phyloP scores from a whole-genome alignment of 1,140 invertebrate genomes.

The Drosophila erecta region DNA sequence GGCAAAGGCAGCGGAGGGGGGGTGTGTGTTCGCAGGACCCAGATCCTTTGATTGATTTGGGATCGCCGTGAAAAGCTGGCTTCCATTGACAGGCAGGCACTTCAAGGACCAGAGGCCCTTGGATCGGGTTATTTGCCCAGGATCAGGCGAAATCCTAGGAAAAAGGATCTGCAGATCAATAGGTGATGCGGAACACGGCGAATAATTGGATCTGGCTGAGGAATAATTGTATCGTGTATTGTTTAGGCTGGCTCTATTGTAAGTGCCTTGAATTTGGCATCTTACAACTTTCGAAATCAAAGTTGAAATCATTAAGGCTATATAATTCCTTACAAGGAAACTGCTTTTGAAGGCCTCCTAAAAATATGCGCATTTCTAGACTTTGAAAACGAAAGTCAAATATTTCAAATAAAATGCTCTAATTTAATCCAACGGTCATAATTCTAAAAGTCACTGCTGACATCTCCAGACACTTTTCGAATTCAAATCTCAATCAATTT shows the following conservation, averaged over 20 bases:
- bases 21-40: slow-evolving; percentile 6
- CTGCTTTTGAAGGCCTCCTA: too few species aligned
- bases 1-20: neutral
- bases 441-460: neutral
- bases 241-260: neutral
- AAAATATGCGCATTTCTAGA: too few species aligned
- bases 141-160: slow-evolving; percentile 3
- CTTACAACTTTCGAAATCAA: too few species aligned
- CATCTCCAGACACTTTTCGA: too few species aligned
- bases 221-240: slow-evolving; percentile 4
- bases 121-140: slow-evolving; percentile 17
- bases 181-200: slow-evolving; percentile 20
- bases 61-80: slow-evolving; percentile 32
- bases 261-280: neutral
- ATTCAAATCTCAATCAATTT: slow-evolving; percentile 8
- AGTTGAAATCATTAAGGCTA: too few species aligned
- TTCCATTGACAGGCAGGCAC: slow-evolving; percentile 34
- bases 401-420: too few species aligned
- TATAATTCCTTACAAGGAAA: too few species aligned
- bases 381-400: too few species aligned
- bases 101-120: slow-evolving; percentile 13
- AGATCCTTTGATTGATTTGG: slow-evolving; percentile 54
- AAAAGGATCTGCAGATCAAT: slow-evolving; percentile 16
- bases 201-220: slow-evolving; percentile 36
- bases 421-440: too few species aligned